These are phyloP conservation scores for Pterois miles DNA, from an alignment of 2,797 vertebrate species.

Conservation along the genomic window DNA sequence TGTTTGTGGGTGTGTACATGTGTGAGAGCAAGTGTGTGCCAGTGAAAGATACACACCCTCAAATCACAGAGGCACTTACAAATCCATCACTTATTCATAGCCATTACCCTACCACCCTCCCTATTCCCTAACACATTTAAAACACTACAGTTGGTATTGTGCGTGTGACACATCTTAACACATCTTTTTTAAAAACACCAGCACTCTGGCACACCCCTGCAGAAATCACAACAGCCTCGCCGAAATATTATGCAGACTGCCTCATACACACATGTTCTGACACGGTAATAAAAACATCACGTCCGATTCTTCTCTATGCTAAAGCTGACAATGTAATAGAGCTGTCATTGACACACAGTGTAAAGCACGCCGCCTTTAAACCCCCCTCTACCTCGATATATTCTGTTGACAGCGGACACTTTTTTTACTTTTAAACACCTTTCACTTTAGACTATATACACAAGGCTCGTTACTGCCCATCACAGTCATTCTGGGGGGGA, in stretches of 20 bases:
- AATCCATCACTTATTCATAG: slow-evolving; percentile 13
- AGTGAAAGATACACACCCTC: neutral
- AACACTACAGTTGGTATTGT: neutral
- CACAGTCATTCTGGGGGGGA: neutral
- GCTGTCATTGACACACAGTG: neutral
- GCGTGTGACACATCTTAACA: slow-evolving; percentile 2
- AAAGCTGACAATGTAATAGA: neutral
- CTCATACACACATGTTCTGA: neutral
- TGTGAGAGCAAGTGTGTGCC: neutral
- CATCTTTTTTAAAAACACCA: neutral
- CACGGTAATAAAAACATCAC: neutral
- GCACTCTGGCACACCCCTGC: slow-evolving; percentile 22
- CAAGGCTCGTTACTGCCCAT: too few species aligned
- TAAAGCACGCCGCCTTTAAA: neutral
- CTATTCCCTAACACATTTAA: slow-evolving; percentile 6
- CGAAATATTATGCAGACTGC: neutral
- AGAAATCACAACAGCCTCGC: slow-evolving; percentile 35
- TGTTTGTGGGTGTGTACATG: slow-evolving; percentile 3
- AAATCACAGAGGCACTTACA: neutral
- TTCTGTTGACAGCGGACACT: neutral
- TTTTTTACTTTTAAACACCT: neutral
- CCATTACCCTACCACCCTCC: neutral
- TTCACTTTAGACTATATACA: neutral
- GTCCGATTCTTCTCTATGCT: neutral
- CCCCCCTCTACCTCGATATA: neutral